Evolutionary conservation across 2,113 vertebrate species (phyloP).

Genomic region (Paracanthobrama guichenoti): DNA sequence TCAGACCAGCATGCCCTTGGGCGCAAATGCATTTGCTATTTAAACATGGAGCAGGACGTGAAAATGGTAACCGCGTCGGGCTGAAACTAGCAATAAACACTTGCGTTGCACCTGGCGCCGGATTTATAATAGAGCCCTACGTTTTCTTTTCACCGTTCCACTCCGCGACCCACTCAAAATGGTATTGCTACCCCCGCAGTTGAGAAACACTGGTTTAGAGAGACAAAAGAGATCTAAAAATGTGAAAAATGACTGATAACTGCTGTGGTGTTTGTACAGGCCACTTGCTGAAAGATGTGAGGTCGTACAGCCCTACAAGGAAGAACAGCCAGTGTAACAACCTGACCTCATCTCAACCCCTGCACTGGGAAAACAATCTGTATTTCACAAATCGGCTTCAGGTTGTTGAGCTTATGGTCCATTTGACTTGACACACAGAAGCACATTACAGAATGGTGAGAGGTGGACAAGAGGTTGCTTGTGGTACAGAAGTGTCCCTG

Average conservation of each 20-base stretch:
- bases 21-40: too few species aligned
- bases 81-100: too few species aligned
- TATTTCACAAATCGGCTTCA: conserved; percentile 23
- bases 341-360: conserved; percentile 18
- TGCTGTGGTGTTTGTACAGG: conserved; percentile 19
- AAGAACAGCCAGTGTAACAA: not conserved
- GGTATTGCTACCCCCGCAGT: not conserved
- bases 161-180: too few species aligned
- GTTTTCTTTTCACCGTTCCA: too few species aligned
- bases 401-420: conserved; percentile 12
- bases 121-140: too few species aligned
- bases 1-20: too few species aligned
- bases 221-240: not conserved
- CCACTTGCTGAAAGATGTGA: conserved; percentile 21
- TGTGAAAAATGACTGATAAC: not conserved
- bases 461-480: conserved; percentile 18
- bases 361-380: conserved; percentile 12
- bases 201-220: not conserved
- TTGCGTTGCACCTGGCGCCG: too few species aligned
- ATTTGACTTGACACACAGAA: conserved; percentile 36
- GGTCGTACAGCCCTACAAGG: not conserved
- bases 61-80: too few species aligned
- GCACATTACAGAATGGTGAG: conserved; percentile 22
- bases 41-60: too few species aligned
- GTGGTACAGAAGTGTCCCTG: not conserved